Base-by-base conservation (phyloP, 2,888 invertebrate species). In the Zygaena filipendulae region DNA sequence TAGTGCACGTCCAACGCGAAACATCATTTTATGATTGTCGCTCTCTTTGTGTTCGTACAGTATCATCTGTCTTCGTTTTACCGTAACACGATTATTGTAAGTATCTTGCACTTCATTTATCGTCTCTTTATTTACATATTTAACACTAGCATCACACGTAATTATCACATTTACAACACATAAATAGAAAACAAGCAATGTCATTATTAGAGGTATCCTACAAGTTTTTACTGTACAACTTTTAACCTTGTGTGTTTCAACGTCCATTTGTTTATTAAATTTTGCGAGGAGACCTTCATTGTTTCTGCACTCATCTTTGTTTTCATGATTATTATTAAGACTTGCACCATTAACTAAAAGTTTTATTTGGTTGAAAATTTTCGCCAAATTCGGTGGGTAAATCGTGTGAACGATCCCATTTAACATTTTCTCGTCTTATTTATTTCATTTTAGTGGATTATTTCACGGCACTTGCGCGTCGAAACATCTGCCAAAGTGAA, bases 151-250 rank as follows among this genome's bases (percentile, higher is more conserved):
- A 71, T 75, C 71, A 72, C 77, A 77, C 61, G 48, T 54, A 57
- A 61, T 60, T 74, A 77, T 72, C 68, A 77, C 72, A 72, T 77
- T 74, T 48, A 68, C 45, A 57, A 72, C 49, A 67, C 64, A 74
- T 38, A 70, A 11, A 54, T 70, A 69, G 38, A 68, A 61, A 43
- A 72, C 39, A 32, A 75, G 55, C 54, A 74, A 59, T 60, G 61
- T 55, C 37, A 64, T 42, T 46, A 68, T 42, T 29, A 46, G 37
- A 41, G 70, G 49, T 39, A 57, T 36, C 41, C 46, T 51, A n/a
- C n/a, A n/a, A n/a, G n/a, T n/a, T n/a, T n/a, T n/a, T n/a, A n/a
- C n/a, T n/a, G n/a, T n/a, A n/a, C n/a, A n/a, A 33, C 23, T 53
- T 62, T 77, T 75, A 77, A 74, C 39, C 69, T 61, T 31, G 71